Conservation (phyloP, 2,888 invertebrate genomes). For the Cryptocephalus moraei region DNA sequence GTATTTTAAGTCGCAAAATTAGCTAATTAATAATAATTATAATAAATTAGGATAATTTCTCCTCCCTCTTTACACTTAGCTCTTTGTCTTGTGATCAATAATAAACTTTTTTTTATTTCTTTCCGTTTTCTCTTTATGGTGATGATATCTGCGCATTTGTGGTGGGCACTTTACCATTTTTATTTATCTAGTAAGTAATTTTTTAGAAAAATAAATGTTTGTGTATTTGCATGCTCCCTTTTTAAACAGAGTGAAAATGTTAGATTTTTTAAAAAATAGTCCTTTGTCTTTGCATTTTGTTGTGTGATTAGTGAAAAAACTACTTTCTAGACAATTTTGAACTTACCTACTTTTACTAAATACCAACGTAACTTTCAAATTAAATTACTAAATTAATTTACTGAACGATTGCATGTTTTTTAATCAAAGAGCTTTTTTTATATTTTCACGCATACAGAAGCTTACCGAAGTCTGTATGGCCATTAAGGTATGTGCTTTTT, state of each 20-base stretch:
- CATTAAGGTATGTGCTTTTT: conserved; percentile 63
- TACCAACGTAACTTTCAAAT: too few relatives aligned
- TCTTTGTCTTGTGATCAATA: neutral
- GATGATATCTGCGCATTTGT: conserved; percentile 17
- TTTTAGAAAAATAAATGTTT: conserved; percentile 2
- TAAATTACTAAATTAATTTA: too few relatives aligned
- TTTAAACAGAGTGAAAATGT: neutral
- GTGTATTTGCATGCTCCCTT: neutral
- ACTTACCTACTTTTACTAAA: too few relatives aligned
- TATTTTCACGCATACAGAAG: conserved; percentile 66
- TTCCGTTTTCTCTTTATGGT: conserved; percentile 18
- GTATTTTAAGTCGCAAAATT: too few relatives aligned
- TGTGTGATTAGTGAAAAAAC: neutral
- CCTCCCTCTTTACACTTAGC: too few relatives aligned
- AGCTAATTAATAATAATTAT: too few relatives aligned
- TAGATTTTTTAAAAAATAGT: neutral
- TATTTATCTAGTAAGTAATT: conserved; percentile 20
- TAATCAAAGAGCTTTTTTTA: conserved; percentile 2
- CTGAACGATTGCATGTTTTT: too few relatives aligned
- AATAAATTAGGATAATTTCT: too few relatives aligned
- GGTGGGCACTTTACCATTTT: conserved; percentile 16
- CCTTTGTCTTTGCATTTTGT: neutral
- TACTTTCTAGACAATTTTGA: too few relatives aligned
- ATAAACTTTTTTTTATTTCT: conserved; percentile 13
- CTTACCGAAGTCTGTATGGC: conserved; percentile 91